Evolutionary conservation across 2,797 vertebrate genomes (phyloP), one percentile per base, ranked within the genome.

Genomic region (Etheostoma nigrum): DNA sequence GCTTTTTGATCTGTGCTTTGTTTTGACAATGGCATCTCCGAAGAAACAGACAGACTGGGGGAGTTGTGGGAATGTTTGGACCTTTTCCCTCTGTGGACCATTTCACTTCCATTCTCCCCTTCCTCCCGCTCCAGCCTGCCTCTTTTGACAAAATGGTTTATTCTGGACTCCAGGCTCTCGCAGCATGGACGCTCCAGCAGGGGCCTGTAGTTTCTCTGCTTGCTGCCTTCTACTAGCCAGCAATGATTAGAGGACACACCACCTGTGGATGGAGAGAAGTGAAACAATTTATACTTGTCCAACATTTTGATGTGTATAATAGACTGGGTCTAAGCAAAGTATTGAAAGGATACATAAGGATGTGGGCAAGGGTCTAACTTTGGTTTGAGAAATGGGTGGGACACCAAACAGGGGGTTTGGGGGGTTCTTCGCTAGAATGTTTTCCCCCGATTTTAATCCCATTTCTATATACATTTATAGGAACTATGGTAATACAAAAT

Each of bases 91-190:
- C 86, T 89, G 78, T 92, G 93, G 19, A 96, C 75, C 4, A 15
- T 80, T 74, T 93, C 93, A 9, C 91, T 90, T 19, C 93, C 92
- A 6, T 88, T 80, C 73, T 90, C 94, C 40, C 93, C 91, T 77
- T 93, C 90, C 75, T 94, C 90, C 0, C 92, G 91, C 48, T 85
- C 94, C 65, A 95, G 89, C 61, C 95, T 60, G 49, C 98, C 98
- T 88, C 97, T 94, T 25, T 93, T 96, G 57, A 98, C 95, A 63
- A 96, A 98, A 78, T 97, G 97, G 49, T 95, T 93, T 75, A 99
- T 98, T 59, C 96, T 93, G 5, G 96, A 96, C 89, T 99, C 97
- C 88, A 99, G 89, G 66, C 96, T 97, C 90, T 98, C 95, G 30
- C 98, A 98, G 65, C 95, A 92, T 0, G 96, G 97, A 2, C 98